phyloP scores from a whole-genome alignment of 2,888 invertebrate genomes.

The Celastrina argiolus region DNA sequence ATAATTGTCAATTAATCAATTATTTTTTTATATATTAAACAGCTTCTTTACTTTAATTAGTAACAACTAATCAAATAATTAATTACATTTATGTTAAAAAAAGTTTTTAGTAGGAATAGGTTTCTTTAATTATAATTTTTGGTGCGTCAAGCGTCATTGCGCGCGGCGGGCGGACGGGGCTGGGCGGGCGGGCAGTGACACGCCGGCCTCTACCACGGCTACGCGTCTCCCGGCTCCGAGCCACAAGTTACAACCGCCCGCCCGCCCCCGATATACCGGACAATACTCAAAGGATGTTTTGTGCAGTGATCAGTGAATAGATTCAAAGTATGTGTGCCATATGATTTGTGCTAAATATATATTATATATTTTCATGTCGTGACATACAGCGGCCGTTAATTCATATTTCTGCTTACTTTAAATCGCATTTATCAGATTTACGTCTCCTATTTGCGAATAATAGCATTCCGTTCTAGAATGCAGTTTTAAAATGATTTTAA shows the following conservation, averaged over 20 bases:
- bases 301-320: constrained; percentile 7
- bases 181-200: constrained; percentile 56
- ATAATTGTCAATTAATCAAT: too few species aligned
- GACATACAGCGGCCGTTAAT: neutral
- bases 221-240: constrained; percentile 45
- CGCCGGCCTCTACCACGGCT: constrained; percentile 53
- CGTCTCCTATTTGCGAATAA: constrained; percentile 2
- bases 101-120: neutral
- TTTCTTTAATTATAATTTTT: constrained; percentile 28
- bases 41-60: too few species aligned
- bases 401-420: neutral
- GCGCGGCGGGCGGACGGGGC: constrained; percentile 45
- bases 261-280: constrained; percentile 31
- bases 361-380: neutral
- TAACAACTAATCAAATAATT: neutral
- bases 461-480: neutral
- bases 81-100: neutral
- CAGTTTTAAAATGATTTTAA: neutral
- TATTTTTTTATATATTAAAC: too few species aligned
- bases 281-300: constrained; percentile 2
- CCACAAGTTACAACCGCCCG: constrained; percentile 40
- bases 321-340: neutral
- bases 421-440: neutral
- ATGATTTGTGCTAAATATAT: neutral
- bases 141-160: constrained; percentile 46